Conservation (phyloP, 1,140 invertebrate genomes). For the Drosophila dunni region DNA sequence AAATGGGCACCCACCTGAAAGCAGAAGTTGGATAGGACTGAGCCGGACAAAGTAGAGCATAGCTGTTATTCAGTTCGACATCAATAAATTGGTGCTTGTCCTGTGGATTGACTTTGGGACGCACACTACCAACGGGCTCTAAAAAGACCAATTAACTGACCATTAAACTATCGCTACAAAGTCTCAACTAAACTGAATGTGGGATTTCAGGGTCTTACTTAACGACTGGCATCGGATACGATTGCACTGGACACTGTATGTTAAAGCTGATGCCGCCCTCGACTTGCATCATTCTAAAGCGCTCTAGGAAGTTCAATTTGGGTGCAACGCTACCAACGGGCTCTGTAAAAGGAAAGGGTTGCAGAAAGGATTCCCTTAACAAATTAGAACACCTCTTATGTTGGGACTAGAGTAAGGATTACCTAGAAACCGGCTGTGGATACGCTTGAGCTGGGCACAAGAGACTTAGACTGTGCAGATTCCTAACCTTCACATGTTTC, state of each 20-base stretch:
- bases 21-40: slow-evolving; percentile 89
- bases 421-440: slow-evolving; percentile 88
- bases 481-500: slow-evolving; percentile 49
- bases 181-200: slow-evolving; percentile 43
- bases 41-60: slow-evolving; percentile 87
- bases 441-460: slow-evolving; percentile 90
- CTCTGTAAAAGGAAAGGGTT: slow-evolving; percentile 49
- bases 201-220: slow-evolving; percentile 83
- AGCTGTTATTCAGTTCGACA: slow-evolving; percentile 87
- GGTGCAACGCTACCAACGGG: slow-evolving; percentile 85
- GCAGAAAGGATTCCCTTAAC: neutral
- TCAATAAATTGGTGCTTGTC: slow-evolving; percentile 86
- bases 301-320: slow-evolving; percentile 86
- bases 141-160: slow-evolving; percentile 34
- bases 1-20: slow-evolving; percentile 87
- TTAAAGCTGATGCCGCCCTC: slow-evolving; percentile 85
- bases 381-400: slow-evolving; percentile 18
- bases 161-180: neutral
- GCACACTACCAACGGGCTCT: slow-evolving; percentile 92
- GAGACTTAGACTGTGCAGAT: slow-evolving; percentile 75
- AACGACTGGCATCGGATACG: slow-evolving; percentile 88
- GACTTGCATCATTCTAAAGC: slow-evolving; percentile 70
- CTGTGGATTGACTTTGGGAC: slow-evolving; percentile 88
- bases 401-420: slow-evolving; percentile 43
- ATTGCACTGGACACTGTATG: slow-evolving; percentile 89